Evolutionary conservation across 2,113 vertebrate species (phyloP).

Genomic region (Rattus rattus): DNA sequence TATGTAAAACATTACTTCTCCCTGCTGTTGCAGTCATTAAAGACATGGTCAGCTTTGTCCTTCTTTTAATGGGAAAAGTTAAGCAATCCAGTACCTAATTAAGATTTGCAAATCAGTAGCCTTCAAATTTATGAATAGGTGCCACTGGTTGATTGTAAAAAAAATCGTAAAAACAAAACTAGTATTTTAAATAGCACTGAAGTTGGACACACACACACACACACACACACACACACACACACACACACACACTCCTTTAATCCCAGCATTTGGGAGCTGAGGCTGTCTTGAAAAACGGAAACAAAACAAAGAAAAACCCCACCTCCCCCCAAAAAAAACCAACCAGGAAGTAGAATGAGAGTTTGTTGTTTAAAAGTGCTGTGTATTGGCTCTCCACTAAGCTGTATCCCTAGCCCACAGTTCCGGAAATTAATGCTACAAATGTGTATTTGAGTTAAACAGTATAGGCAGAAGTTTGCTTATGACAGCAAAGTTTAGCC

Average conservation of each 20-base stretch:
- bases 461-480: too few relatives aligned
- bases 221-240: background rate
- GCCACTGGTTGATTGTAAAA: background rate
- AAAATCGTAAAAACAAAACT: too few relatives aligned
- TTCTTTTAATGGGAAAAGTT: background rate
- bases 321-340: too few relatives aligned
- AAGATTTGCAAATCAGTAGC: background rate
- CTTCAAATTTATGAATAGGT: constrained; percentile 19
- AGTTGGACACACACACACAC: too few relatives aligned
- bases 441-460: too few relatives aligned
- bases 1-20: background rate
- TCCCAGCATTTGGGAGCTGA: background rate
- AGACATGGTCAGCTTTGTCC: background rate
- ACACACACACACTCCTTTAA: background rate
- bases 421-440: too few relatives aligned
- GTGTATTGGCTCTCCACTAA: background rate
- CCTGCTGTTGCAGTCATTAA: background rate
- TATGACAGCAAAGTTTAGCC: too few relatives aligned
- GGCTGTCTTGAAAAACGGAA: too few relatives aligned
- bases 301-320: background rate
- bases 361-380: background rate
- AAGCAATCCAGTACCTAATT: background rate
- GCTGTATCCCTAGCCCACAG: too few relatives aligned
- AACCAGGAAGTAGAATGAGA: background rate
- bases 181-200: background rate